Conservation (phyloP, 2,888 invertebrate species). For the Pollenia angustigena region DNA sequence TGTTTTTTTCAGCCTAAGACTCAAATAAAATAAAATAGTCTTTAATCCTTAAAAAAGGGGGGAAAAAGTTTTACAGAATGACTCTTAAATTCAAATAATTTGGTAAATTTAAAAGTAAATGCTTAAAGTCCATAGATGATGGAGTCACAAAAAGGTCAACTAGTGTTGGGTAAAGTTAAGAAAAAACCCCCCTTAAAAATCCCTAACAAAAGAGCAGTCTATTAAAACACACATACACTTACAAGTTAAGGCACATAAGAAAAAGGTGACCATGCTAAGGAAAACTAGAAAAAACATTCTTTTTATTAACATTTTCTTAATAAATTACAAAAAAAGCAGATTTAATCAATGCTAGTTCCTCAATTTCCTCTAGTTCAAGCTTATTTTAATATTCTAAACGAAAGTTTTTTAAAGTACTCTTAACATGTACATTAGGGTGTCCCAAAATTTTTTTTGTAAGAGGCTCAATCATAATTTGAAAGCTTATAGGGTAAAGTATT, state of each 20-base stretch:
- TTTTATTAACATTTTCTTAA: too few relatives aligned
- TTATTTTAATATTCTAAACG: background rate
- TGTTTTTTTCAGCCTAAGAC: background rate
- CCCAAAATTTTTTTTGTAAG: too few relatives aligned
- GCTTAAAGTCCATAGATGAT: background rate
- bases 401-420: background rate
- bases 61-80: slow-evolving; percentile 11
- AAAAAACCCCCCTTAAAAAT: slow-evolving; percentile 27
- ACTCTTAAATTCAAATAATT: slow-evolving; percentile 41
- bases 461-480: too few relatives aligned
- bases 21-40: slow-evolving; percentile 29
- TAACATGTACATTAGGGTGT: too few relatives aligned
- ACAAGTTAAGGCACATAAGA: background rate
- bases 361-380: background rate
- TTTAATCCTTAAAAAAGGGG: slow-evolving; percentile 36
- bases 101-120: slow-evolving; percentile 52
- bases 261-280: slow-evolving; percentile 40
- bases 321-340: too few relatives aligned
- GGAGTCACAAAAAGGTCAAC: slow-evolving; percentile 23
- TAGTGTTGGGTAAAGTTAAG: slow-evolving; percentile 41
- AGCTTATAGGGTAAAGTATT: too few relatives aligned
- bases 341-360: background rate
- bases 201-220: slow-evolving; percentile 31
- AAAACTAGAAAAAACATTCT: background rate
- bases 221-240: slow-evolving; percentile 8